Evolutionary conservation across 1,140 invertebrate species (phyloP).

Genomic region (Aphaenogaster ashmeadi): DNA sequence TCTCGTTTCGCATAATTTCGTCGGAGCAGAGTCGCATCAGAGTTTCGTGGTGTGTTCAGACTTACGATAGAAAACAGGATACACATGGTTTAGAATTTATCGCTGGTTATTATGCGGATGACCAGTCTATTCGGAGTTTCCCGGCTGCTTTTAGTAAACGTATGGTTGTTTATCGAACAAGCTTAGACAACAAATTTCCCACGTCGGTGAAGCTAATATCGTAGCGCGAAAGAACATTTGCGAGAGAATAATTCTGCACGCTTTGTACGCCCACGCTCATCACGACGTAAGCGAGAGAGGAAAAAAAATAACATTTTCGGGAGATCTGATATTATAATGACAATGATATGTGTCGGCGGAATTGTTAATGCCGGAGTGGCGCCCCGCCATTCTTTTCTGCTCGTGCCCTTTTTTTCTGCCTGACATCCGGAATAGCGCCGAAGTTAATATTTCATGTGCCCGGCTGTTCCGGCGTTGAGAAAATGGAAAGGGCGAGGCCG

Average conservation of each 20-base stretch:
- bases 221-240: background rate
- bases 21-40: constrained; percentile 7
- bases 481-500: constrained; percentile 79
- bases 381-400: constrained; percentile 53
- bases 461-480: constrained; percentile 81
- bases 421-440: constrained; percentile 73
- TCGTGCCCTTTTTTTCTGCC: constrained; percentile 24
- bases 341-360: constrained; percentile 39
- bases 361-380: constrained; percentile 63
- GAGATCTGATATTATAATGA: constrained; percentile 38
- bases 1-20: constrained; percentile 53
- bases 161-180: constrained; percentile 23
- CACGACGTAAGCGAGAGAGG: background rate
- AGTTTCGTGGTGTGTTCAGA: constrained; percentile 23
- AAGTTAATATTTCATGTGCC: constrained; percentile 81
- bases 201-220: background rate
- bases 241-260: constrained; percentile 7
- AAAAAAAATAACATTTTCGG: background rate
- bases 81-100: constrained; percentile 46
- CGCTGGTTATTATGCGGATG: constrained; percentile 25
- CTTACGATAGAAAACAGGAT: constrained; percentile 35
- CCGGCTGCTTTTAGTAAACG: background rate
- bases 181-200: background rate
- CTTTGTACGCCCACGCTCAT: background rate
- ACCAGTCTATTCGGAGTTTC: constrained; percentile 41